Base-by-base conservation (phyloP, 2,888 invertebrate species). In the Apamea monoglypha region DNA sequence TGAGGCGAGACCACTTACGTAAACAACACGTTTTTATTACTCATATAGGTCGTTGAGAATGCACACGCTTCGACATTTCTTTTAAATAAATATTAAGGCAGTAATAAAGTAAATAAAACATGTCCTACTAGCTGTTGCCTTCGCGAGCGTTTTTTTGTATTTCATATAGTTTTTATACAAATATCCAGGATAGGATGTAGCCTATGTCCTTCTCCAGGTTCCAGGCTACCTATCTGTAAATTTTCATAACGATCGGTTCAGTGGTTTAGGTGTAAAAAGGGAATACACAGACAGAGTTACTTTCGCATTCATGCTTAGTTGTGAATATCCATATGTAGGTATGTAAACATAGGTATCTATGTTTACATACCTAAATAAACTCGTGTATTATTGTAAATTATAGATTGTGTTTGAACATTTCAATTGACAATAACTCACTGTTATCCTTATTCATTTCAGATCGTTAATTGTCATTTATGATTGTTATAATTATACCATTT, bases 1-100 rank as follows among this genome's bases (percentile, higher is more conserved):
- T 83, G 80, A 81, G 76, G 82, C 73, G 73, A 78, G 73, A 70
- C 47, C 59, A 69, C 66, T 87, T 88, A 84, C 72, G 82, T 80
- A 87, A 87, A 74, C n/a, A 81, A 61, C 75, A 72, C 21, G 63
- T 70, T 79, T 59, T 73, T 59, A 59, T 68, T 64, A 40, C 69
- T 16, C 59, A 36, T 71, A 40, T n/a, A 66, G 70, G 63, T 78
- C 36, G 59, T 74, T 67, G 29, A 64, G 63, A 66, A 78, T 66
- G n/a, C n/a, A 66, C 36, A 66, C 44, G 36, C 25, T 18, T 56
- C 18, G 50, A 74, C 61, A 67, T 61, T 44, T 80, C 25, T 44
- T 68, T 61, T 12, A 18, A 32, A 32, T 74, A 16, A 21, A n/a
- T 73, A 5, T 8, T 18, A 32, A 40, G 18, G 14, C n/a, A 47